Percentiles rank a stretch among this genome's conserved stretches.
phyloP scores from a whole-genome alignment of 2,888 invertebrate genomes.

The Nephrotoma guestfalica region DNA sequence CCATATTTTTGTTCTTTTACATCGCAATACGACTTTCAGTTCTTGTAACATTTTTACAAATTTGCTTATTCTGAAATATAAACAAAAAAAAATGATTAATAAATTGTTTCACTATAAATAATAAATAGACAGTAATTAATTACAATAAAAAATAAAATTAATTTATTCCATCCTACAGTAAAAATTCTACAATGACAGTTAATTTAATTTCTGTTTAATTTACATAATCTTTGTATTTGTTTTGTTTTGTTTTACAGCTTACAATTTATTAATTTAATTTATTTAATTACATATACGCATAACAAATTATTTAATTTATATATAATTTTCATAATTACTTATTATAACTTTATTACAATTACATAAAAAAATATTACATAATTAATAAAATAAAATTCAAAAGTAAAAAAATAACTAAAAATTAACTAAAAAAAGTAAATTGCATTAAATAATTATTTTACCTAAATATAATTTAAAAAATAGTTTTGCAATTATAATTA shows the following conservation, averaged over 20 bases:
- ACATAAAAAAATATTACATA: neutral
- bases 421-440: neutral
- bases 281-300: neutral
- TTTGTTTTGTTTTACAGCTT: neutral
- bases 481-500: neutral
- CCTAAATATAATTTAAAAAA: neutral
- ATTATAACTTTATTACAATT: neutral
- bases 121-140: neutral
- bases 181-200: neutral
- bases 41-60: too few species aligned
- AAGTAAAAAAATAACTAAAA: neutral
- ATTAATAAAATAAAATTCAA: neutral
- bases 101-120: neutral
- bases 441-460: neutral
- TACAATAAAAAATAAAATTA: neutral
- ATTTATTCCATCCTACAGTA: neutral
- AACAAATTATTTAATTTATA: neutral
- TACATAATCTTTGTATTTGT: neutral
- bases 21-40: too few species aligned
- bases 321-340: neutral
- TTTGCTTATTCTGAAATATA: too few species aligned
- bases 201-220: neutral
- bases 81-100: neutral
- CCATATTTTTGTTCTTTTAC: too few species aligned
- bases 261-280: neutral